phyloP scores from a whole-genome alignment of 2,888 invertebrate species.

The Lycia hirtaria region DNA sequence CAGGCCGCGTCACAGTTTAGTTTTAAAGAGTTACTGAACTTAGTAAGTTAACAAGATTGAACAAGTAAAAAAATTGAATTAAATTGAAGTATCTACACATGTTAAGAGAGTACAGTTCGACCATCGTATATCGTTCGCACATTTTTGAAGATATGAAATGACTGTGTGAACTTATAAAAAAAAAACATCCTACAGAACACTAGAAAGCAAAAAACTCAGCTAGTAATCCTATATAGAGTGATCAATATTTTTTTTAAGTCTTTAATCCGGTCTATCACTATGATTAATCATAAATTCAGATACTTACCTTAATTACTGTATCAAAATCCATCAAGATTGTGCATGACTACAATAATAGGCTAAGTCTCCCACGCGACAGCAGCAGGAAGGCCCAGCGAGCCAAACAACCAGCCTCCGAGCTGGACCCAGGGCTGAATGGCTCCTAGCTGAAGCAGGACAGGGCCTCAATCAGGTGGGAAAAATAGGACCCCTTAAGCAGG shows the following conservation, averaged over 20 bases:
- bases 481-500: background rate
- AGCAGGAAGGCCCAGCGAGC: slow-evolving; percentile 41
- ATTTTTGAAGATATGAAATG: no score
- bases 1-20: slow-evolving; percentile 22
- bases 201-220: no score
- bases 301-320: slow-evolving; percentile 5
- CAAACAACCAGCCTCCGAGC: slow-evolving; percentile 6
- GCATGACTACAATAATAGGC: slow-evolving; percentile 43
- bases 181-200: no score
- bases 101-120: no score
- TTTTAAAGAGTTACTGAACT: slow-evolving; percentile 16
- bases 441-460: slow-evolving; percentile 10
- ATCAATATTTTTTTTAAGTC: no score
- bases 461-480: background rate
- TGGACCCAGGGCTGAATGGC: slow-evolving; percentile 19
- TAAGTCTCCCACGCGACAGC: slow-evolving; percentile 54
- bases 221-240: no score
- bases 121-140: no score
- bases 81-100: no score
- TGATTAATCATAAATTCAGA: no score
- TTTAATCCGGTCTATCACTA: no score
- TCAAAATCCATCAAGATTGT: background rate
- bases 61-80: no score
- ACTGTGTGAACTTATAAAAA: no score
- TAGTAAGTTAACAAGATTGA: background rate